Conservation (phyloP, 2,797 vertebrate species). For the Melanotaenia nigrans region DNA sequence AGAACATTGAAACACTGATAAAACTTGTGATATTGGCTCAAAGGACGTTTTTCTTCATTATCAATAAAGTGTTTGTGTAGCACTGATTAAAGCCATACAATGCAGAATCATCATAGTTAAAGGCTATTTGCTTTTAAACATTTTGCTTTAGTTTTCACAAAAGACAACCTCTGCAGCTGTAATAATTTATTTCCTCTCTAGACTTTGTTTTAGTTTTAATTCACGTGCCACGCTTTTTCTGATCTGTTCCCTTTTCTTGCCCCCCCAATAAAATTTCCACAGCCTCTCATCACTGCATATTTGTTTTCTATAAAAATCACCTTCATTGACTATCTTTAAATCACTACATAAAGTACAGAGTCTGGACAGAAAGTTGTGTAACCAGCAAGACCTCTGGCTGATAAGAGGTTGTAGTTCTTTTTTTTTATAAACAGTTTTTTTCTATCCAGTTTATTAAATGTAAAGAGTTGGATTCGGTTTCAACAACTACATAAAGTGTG, state of each 20-base stretch:
- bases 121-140: not conserved
- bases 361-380: not conserved
- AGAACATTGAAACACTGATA: not conserved
- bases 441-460: too few species aligned
- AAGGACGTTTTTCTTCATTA: not conserved
- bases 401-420: not conserved
- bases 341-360: not conserved
- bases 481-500: not conserved
- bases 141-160: not conserved
- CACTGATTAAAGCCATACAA: not conserved
- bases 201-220: too few species aligned
- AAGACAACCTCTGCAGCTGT: not conserved
- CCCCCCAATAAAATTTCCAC: too few species aligned
- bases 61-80: not conserved
- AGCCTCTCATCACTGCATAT: not conserved
- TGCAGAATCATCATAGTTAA: not conserved
- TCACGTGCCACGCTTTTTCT: too few species aligned
- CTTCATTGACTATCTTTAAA: not conserved
- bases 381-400: not conserved
- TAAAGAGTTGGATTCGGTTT: not conserved
- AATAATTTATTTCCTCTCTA: not conserved
- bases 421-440: too few species aligned
- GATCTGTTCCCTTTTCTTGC: too few species aligned
- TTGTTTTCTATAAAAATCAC: not conserved
- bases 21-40: not conserved